Evolutionary conservation across 2,888 invertebrate genomes (phyloP).

Genomic region (Colostygia pectinataria): DNA sequence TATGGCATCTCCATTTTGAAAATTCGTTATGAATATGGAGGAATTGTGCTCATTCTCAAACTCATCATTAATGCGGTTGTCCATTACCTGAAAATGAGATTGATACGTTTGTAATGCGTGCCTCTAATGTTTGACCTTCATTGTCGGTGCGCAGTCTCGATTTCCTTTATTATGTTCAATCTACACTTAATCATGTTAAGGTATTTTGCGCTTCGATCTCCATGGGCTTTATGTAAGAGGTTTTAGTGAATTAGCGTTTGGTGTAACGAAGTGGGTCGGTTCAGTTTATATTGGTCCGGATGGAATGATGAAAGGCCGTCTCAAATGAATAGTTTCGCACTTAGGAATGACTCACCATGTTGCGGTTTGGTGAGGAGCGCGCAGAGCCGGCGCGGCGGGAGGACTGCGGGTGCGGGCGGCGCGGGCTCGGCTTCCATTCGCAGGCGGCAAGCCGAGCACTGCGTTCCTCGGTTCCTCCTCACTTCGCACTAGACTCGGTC

Average conservation of each 20-base stretch:
- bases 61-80: constrained; percentile 71
- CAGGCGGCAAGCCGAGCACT: constrained; percentile 53
- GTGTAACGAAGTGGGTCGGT: constrained; percentile 41
- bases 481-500: constrained; percentile 63
- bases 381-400: constrained; percentile 75
- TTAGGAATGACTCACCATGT: constrained; percentile 79
- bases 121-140: constrained; percentile 48
- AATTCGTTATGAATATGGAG: constrained; percentile 81
- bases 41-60: constrained; percentile 72
- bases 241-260: constrained; percentile 32
- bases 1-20: constrained; percentile 84
- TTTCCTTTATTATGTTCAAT: constrained; percentile 48
- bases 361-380: constrained; percentile 76
- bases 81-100: constrained; percentile 77
- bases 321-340: constrained; percentile 75
- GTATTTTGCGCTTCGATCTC: constrained; percentile 24
- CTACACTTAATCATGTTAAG: constrained; percentile 54
- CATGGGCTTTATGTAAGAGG: constrained; percentile 22
- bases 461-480: constrained; percentile 58
- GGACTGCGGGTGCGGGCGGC: constrained; percentile 75
- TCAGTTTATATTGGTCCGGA: constrained; percentile 49
- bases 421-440: constrained; percentile 63
- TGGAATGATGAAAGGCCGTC: constrained; percentile 57
- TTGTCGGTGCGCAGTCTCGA: constrained; percentile 44
- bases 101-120: constrained; percentile 39